Evolutionary conservation across 23 tunicate genomes (phyloP).

Genomic region (Diplosoma virens): DNA sequence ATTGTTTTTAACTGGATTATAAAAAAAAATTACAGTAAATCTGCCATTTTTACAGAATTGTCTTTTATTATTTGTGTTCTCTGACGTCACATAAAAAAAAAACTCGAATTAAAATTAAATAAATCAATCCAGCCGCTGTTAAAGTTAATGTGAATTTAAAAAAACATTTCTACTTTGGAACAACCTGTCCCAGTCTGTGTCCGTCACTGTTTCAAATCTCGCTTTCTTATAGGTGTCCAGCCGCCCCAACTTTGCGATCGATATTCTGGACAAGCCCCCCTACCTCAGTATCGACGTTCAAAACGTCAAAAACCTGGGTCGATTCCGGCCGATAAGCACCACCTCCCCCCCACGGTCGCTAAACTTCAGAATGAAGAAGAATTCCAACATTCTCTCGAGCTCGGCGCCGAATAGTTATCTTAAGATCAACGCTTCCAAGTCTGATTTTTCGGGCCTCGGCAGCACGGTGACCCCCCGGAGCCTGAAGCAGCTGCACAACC

Average conservation of each 20-base stretch:
- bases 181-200: too few species aligned
- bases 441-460: neutral
- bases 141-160: too few species aligned
- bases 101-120: too few species aligned
- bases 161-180: too few species aligned
- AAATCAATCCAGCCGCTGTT: too few species aligned
- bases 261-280: slow-evolving; percentile 17
- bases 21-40: too few species aligned
- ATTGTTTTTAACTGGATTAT: too few species aligned
- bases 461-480: neutral
- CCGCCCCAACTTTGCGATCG: slow-evolving; percentile 11
- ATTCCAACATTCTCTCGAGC: neutral
- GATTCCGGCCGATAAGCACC: neutral
- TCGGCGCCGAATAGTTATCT: slow-evolving; percentile 18
- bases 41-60: too few species aligned
- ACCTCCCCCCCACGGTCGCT: slow-evolving; percentile 20
- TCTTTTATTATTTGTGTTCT: too few species aligned
- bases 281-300: neutral
- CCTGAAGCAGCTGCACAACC: neutral
- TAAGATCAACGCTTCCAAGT: neutral
- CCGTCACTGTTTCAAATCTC: too few species aligned
- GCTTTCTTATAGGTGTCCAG: too few species aligned
- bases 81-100: too few species aligned
- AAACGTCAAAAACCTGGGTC: neutral
- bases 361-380: neutral